Evolutionary conservation across 2,113 vertebrate genomes (phyloP).

Genomic region (Pseudonaja textilis): DNA sequence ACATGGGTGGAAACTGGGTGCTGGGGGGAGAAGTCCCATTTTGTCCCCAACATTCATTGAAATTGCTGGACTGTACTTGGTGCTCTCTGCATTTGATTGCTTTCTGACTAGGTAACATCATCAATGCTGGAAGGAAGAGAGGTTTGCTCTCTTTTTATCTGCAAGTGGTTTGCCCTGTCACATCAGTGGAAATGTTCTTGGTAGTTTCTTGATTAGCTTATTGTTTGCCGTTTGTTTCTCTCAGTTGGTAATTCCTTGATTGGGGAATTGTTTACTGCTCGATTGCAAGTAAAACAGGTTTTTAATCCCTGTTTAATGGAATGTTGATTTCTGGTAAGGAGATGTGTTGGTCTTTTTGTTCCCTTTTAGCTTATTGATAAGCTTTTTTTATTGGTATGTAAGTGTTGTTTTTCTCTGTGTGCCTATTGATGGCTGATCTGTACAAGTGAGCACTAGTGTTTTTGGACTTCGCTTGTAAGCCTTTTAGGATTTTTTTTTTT

Average conservation of each 20-base stretch:
- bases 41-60: background rate
- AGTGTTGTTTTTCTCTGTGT: no score
- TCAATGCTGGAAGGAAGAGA: background rate
- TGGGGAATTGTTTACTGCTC: background rate
- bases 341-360: no score
- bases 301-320: no score
- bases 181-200: background rate
- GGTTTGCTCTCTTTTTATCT: background rate
- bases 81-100: background rate
- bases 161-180: background rate
- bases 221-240: background rate
- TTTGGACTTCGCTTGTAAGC: no score
- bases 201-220: background rate
- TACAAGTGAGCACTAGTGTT: no score
- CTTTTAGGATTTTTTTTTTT: no score
- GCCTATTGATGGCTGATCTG: no score
- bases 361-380: no score
- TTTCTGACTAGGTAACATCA: background rate
- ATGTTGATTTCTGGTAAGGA: background rate
- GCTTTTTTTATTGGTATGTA: no score
- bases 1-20: background rate
- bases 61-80: background rate
- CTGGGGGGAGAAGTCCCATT: background rate
- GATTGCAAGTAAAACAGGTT: background rate
- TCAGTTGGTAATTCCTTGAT: background rate